Conservation (phyloP, 64 coral and sea anemone species). For the Pocillopora damicornis region DNA sequence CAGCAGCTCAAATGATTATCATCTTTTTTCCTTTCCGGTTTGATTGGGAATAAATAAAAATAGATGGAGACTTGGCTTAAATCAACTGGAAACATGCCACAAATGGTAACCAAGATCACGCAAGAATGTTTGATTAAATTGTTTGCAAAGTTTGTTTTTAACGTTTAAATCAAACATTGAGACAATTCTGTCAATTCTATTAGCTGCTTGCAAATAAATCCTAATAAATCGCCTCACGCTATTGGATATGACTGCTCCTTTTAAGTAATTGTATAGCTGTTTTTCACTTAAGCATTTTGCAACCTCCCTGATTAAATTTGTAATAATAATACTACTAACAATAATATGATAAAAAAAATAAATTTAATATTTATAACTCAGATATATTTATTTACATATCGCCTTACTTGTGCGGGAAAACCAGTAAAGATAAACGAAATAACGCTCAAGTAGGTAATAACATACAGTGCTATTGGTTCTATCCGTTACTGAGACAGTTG, state of each 20-base stretch:
- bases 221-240: neutral
- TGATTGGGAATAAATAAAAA: neutral
- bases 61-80: neutral
- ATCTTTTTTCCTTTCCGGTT: too few species aligned
- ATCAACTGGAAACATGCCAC: neutral
- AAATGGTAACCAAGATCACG: conserved; percentile 30
- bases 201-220: neutral
- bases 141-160: conserved; percentile 10
- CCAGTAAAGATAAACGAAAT: neutral
- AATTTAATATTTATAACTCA: too few species aligned
- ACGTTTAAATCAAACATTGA: neutral
- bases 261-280: neutral
- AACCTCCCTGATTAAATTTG: neutral
- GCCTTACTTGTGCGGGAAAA: neutral
- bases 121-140: conserved; percentile 28
- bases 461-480: neutral
- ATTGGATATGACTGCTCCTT: neutral
- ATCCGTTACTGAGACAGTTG: neutral
- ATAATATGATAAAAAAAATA: too few species aligned
- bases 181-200: conserved; percentile 33
- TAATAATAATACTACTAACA: neutral
- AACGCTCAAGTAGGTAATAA: neutral
- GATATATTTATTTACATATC: too few species aligned
- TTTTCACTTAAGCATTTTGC: neutral
- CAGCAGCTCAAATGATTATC: too few species aligned